Base-by-base conservation (phyloP, 1,140 invertebrate species). In the Ceratina australensis region DNA sequence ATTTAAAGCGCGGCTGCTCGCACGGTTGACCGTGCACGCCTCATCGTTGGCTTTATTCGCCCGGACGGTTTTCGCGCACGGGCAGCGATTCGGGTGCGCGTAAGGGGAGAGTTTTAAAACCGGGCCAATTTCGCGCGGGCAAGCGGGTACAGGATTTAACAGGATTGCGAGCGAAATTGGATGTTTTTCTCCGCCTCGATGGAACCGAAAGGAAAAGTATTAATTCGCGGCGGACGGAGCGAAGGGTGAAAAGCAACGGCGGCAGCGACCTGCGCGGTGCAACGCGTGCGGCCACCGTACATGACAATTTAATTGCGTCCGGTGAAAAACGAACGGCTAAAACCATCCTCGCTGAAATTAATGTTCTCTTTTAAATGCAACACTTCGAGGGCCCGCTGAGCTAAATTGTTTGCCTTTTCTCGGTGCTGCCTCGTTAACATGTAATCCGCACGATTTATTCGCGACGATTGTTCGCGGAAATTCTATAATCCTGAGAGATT, bases 91-190 rank as follows among this genome's bases (percentile, higher is more conserved):
- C 10, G 22, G 18, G 72, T 0, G 61, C 60, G 28, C 50, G 12
- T 56, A 65, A 65, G 72, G 47, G 50, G 15, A 33, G 61, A 52
- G 63, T 74, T 74, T 74, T 42, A 42, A 57, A 67, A 74, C 18
- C 72, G 22, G 52, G 15, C 33, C 63, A 74, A 74, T 74, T 66
- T 47, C 2, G 24, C 16, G 72, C 52, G 63, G 18, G 15, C 50
- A 28, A n/a, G 16, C 50, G 24, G 18, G 20, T 28, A 47, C 61
- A 22, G 8, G 47, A 16, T 65, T 52, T 47, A 56, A 66, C 61
- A 20, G 63, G 72, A 74, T 74, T 66, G 72, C 60, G n/a, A 57
- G 66, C 52, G 33, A 66, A 74, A 74, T 74, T 74, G 72, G 61
- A 66, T 67, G 52, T 64, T 74, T 67, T 66, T 52, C 61, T 64